Evolutionary conservation across 1,140 invertebrate species (phyloP).

Genomic region (Sesamia nonagrioides): DNA sequence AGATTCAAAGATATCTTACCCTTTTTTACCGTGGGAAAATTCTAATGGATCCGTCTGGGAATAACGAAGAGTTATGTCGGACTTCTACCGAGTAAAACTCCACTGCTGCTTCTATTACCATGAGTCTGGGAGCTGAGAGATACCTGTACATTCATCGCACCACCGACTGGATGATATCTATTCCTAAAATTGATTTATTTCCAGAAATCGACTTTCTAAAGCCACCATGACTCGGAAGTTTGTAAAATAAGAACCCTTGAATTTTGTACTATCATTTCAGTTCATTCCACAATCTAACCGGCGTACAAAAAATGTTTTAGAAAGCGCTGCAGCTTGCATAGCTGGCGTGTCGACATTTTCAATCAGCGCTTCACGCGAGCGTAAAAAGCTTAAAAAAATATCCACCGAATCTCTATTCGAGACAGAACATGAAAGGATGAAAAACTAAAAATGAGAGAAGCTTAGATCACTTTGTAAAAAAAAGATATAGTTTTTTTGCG

Average conservation of each 20-base stretch:
- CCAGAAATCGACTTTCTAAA: too few relatives aligned
- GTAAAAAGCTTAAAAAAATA: conserved; percentile 16
- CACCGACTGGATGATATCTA: too few relatives aligned
- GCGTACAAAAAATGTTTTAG: background rate
- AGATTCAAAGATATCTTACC: too few relatives aligned
- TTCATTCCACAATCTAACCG: background rate
- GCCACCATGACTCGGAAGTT: too few relatives aligned
- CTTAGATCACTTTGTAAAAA: background rate
- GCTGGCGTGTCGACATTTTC: conserved; percentile 14
- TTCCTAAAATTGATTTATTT: too few relatives aligned
- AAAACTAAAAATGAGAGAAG: conserved; percentile 23
- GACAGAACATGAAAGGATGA: background rate
- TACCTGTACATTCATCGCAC: too few relatives aligned
- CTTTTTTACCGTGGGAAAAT: too few relatives aligned
- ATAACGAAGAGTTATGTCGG: too few relatives aligned
- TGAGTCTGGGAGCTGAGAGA: too few relatives aligned
- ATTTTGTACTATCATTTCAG: background rate
- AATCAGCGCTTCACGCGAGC: conserved; percentile 3
- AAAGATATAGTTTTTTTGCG: background rate
- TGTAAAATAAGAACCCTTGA: background rate
- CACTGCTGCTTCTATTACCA: too few relatives aligned
- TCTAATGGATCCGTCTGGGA: too few relatives aligned
- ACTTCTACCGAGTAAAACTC: too few relatives aligned
- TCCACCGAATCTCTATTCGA: conserved; percentile 3
- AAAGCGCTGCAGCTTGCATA: background rate